Percentiles rank a stretch among this genome's conserved stretches.
These are phyloP conservation scores for Tenthredo livida DNA, from an alignment of 2,888 invertebrate genomes.

Conservation along the genomic window DNA sequence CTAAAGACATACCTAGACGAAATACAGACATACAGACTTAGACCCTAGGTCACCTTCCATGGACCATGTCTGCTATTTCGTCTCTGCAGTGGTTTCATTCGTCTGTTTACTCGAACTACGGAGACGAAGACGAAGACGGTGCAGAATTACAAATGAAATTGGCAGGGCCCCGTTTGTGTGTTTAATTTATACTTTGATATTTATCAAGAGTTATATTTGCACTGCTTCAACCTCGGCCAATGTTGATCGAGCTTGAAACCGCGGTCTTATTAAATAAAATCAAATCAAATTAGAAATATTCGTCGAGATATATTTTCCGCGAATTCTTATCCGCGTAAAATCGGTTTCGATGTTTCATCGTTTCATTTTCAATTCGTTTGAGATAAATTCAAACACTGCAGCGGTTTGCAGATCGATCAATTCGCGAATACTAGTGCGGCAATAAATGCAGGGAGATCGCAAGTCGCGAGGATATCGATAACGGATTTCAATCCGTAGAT, in stretches of 20 bases:
- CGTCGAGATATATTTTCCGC: no score
- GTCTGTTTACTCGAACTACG: constrained; percentile 13
- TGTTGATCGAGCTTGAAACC: background rate
- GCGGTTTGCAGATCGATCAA: no score
- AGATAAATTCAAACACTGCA: no score
- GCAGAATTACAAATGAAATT: background rate
- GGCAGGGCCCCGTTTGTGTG: background rate
- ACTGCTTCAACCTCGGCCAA: background rate
- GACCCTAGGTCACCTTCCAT: constrained; percentile 27
- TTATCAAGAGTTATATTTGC: background rate
- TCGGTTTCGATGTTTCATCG: no score
- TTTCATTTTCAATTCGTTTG: no score
- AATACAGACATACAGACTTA: constrained; percentile 1
- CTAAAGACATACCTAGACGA: background rate
- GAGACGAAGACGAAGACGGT: background rate
- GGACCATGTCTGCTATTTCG: constrained; percentile 1
- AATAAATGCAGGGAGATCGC: no score
- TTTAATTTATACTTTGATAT: background rate
- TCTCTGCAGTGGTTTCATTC: background rate
- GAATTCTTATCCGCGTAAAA: no score
- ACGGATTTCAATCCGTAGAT: no score
- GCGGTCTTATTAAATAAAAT: background rate
- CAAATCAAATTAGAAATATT: no score
- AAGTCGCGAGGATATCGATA: no score
- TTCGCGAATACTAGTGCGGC: no score